These are phyloP conservation scores for Bimastos eiseni DNA, from an alignment of 2,888 invertebrate genomes.

Conservation along the genomic window DNA sequence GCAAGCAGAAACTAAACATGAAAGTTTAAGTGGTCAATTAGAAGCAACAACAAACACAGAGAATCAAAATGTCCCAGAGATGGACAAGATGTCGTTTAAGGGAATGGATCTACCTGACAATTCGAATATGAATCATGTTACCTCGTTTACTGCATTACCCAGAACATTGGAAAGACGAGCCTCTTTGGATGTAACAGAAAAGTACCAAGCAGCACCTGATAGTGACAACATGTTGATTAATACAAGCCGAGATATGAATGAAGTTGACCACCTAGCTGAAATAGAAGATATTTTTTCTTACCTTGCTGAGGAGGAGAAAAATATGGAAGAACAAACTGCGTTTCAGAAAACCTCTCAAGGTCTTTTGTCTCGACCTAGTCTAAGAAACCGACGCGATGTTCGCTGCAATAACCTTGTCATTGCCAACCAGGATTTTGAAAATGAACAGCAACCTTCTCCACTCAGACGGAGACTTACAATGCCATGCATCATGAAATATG, in stretches of 20 bases:
- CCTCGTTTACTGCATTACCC: neutral
- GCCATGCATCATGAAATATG: conserved; percentile 34
- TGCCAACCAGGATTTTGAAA: neutral
- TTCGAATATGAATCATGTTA: neutral
- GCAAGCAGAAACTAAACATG: neutral
- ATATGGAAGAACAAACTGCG: neutral
- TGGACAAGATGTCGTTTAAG: neutral
- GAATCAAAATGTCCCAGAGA: neutral
- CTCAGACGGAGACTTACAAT: conserved; percentile 30
- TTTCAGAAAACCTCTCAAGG: neutral
- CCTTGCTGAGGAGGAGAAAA: conserved; percentile 27
- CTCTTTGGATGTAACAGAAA: neutral
- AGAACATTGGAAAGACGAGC: neutral
- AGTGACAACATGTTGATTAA: neutral
- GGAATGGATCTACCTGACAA: neutral
- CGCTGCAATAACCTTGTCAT: conserved; percentile 23
- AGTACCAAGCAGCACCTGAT: neutral
- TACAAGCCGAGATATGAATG: neutral
- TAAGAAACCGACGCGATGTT: conserved; percentile 30
- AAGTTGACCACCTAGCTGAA: conserved; percentile 20
- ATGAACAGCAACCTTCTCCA: neutral
- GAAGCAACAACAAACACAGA: neutral
- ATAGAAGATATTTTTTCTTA: conserved; percentile 34
- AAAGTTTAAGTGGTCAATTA: neutral
- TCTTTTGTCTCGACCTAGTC: conserved; percentile 24